Evolutionary conservation across 2,797 vertebrate species (phyloP), one percentile per base, ranked within the genome.

Genomic region (Sciaenops ocellatus): DNA sequence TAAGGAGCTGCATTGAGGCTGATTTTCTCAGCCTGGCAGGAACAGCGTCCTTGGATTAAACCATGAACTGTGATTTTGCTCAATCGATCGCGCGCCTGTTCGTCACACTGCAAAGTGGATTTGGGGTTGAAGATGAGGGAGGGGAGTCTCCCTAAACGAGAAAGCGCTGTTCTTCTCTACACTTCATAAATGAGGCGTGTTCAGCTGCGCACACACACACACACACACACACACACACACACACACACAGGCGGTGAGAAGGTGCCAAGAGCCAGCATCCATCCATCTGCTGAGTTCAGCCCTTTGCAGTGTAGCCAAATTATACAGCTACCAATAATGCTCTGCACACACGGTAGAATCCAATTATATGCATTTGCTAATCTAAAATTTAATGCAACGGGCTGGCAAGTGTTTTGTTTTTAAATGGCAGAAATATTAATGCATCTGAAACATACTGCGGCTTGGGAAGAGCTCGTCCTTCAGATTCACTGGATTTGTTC

Each of bases 211-310:
- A 20, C 75, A 61, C 77, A 82, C 64, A 22, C 59, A 76, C 76
- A 82, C 63, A 22, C 57, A 76, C 77, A 82, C 63, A 22, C 59
- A 76, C 77, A 80, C 64, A 22, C 59, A 76, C 77, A 82, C 69
- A 22, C 75, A 61, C 77, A 82, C 63, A 22, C 59, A 76, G 60
- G 69, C 71, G 52, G 51, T 3, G 72, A 73, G 78, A 70, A 82
- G 73, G 76, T 80, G 89, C 88, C 91, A 88, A 85, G 65, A 84
- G 78, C 67, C 82, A 81, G 86, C 85, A 79, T 83, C 78, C 76
- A 67, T 85, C 90, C 89, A 91, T 92, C 89, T 92, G 90, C 83
- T 87, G 84, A 84, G 83, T 89, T 85, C 85, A 90, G 87, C 80
- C 79, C 52, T 81, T 79, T 87, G 82, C 85, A 63, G 73, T 3